Percentiles rank a stretch among this genome's conserved stretches.
These are phyloP conservation scores for Copidosoma aretas DNA, from an alignment of 2,888 invertebrate species.

Conservation along the genomic window DNA sequence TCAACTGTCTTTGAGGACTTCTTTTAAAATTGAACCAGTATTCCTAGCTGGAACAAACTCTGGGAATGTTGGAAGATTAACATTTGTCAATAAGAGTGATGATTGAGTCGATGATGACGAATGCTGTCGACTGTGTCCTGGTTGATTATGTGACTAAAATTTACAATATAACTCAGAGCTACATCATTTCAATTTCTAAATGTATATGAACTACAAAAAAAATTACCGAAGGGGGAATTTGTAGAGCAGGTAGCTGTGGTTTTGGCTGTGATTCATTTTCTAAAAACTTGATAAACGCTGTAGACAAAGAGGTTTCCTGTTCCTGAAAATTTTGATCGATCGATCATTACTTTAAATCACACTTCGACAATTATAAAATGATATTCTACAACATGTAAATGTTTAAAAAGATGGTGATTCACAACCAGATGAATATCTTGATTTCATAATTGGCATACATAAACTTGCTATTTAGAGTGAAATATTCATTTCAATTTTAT, in stretches of 20 bases:
- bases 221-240: slow-evolving; percentile 57
- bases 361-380: too few species aligned
- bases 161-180: too few species aligned
- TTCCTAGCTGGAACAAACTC: slow-evolving; percentile 67
- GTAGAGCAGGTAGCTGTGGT: slow-evolving; percentile 65
- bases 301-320: slow-evolving; percentile 68
- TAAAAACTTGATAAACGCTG: slow-evolving; percentile 80
- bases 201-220: neutral
- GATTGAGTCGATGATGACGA: slow-evolving; percentile 62
- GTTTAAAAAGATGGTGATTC: too few species aligned
- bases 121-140: slow-evolving; percentile 58
- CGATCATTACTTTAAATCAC: too few species aligned
- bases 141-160: slow-evolving; percentile 52
- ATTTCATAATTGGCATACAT: too few species aligned
- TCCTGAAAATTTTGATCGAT: slow-evolving; percentile 52
- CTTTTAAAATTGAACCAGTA: slow-evolving; percentile 70
- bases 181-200: too few species aligned
- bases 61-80: slow-evolving; percentile 67
- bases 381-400: too few species aligned
- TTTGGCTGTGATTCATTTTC: slow-evolving; percentile 83
- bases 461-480: too few species aligned
- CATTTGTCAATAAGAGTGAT: slow-evolving; percentile 64
- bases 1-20: slow-evolving; percentile 69
- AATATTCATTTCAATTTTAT: too few species aligned
- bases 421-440: too few species aligned